Percentiles rank a stretch among this genome's conserved stretches.
Conservation (phyloP, 2,113 vertebrate genomes). For the Fregata magnificens region DNA sequence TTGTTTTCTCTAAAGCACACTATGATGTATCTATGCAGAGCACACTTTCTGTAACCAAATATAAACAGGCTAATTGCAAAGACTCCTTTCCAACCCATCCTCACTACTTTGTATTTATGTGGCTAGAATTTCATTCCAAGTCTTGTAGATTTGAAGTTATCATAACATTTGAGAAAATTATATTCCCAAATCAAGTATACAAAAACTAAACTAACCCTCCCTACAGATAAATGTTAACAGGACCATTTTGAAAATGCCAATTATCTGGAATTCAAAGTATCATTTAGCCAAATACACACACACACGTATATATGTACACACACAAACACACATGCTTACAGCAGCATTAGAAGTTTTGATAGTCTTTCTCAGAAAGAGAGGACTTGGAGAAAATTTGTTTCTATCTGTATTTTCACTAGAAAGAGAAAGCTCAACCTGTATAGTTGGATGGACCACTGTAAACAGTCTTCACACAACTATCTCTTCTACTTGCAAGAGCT, state of each 20-base stretch:
- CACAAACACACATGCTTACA: background rate
- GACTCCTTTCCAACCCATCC: background rate
- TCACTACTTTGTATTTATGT: background rate
- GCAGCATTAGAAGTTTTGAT: background rate
- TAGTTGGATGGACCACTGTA: background rate
- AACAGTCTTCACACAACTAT: background rate
- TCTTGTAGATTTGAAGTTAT: background rate
- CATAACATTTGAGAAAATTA: conserved; percentile 20
- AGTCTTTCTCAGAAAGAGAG: background rate
- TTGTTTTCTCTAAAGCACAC: background rate
- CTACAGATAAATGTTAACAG: background rate
- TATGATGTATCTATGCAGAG: background rate
- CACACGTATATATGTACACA: background rate
- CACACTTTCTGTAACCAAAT: background rate
- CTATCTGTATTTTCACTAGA: background rate
- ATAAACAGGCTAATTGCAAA: background rate
- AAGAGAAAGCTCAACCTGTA: background rate
- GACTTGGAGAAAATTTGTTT: background rate
- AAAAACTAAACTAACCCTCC: background rate
- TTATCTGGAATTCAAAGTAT: background rate
- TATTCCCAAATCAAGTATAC: conserved; percentile 21
- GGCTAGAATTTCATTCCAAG: background rate
- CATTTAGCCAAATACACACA: background rate
- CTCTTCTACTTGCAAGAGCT: background rate
- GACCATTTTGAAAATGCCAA: background rate